Base-by-base conservation (phyloP, 2,888 invertebrate species). In the Diaperis boleti region DNA sequence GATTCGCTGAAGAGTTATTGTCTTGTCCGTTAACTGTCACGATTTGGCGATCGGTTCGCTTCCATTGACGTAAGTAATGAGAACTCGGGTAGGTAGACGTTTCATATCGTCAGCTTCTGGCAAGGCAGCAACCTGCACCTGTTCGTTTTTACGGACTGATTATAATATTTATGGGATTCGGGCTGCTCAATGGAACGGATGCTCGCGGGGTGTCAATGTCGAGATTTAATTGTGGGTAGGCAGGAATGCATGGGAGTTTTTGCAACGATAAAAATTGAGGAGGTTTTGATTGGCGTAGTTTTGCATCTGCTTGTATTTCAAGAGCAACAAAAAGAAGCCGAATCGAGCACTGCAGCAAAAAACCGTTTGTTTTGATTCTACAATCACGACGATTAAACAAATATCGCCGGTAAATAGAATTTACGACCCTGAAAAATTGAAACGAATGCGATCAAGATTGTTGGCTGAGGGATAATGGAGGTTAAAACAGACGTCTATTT, bases 11-110 rank as follows among this genome's bases (percentile, higher is more conserved):
- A 49, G 62, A 68, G 64, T 68, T 68, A 68, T 68, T 68, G 68
- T 68, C 22, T 49, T 68, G 68, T 64, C 68, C 50, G 62, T 66
- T 62, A 66, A 61, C 65, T 55, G 67, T 62, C 63, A 57, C 55
- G 66, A 66, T 62, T 64, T 64, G 47, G 64, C 60, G 52, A 59
- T 57, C 37, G 62, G 55, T 39, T 54, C 54, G 44, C 60, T 56
- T 49, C 14, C 44, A 8, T 45, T 68, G 64, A 64, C 65, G 47
- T 68, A 68, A 68, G 66, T 64, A 60, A 68, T 62, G 64, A 47
- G 64, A 55, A 49, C 15, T 33, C 64, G 22, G 65, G 67, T 61
- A 66, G 67, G 65, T 66, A 64, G 22, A 41, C 22, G 56, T 29
- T 39, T 67, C 60, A 62, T 45, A 57, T 41, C 22, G 41, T 45